Conservation (phyloP, 1,140 invertebrate genomes). For the Anagrus nilaparvatae region DNA sequence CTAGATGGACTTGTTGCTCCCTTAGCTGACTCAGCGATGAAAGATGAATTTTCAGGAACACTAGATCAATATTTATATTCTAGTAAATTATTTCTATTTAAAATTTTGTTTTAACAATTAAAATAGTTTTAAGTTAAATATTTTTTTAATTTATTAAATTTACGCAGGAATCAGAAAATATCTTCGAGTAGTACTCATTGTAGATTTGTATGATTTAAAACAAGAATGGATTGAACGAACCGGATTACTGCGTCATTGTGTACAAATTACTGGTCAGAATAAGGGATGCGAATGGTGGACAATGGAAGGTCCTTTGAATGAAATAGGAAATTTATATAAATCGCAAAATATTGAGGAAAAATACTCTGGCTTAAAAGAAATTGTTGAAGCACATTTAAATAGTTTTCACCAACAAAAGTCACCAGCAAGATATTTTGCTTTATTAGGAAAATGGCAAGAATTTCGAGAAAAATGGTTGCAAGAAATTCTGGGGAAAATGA, state of each 20-base stretch:
- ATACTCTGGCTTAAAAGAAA: constrained; percentile 19
- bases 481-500: constrained; percentile 30
- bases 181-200: constrained; percentile 73
- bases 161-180: constrained; percentile 68
- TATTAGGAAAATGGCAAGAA: constrained; percentile 34
- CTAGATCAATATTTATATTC: constrained; percentile 61
- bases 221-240: constrained; percentile 24
- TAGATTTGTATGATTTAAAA: constrained; percentile 52
- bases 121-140: background rate
- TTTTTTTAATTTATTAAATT: constrained; percentile 1
- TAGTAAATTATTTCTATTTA: constrained; percentile 42
- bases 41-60: constrained; percentile 61
- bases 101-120: constrained; percentile 20
- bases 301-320: constrained; percentile 22
- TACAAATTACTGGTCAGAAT: constrained; percentile 23
- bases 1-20: constrained; percentile 62
- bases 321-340: constrained; percentile 15
- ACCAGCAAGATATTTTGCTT: constrained; percentile 33
- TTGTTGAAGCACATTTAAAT: constrained; percentile 27
- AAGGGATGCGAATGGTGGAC: constrained; percentile 35
- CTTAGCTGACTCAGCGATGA: constrained; percentile 57
- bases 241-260: constrained; percentile 25
- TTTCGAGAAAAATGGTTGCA: constrained; percentile 32
- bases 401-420: constrained; percentile 27
- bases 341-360: constrained; percentile 14